A percentile compares a stretch with the other conserved stretches of the same genome.
Evolutionary conservation across 37 sponge, comb jelly and placozoan genomes (phyloP).

Genomic region (Aplysina aerophoba): DNA sequence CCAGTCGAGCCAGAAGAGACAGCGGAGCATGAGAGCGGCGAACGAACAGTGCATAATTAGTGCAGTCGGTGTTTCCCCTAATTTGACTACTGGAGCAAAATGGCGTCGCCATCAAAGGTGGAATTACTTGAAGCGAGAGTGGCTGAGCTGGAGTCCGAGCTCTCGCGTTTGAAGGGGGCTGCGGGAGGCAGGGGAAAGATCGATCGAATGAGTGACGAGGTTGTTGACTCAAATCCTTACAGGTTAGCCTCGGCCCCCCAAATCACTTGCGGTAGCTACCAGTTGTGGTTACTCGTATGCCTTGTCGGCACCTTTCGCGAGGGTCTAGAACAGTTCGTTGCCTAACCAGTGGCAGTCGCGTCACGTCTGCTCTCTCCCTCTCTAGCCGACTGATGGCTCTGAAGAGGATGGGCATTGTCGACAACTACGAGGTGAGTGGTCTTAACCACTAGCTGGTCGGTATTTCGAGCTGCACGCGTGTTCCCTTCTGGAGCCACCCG

Average conservation of each 20-base stretch:
- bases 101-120: constrained; percentile 1
- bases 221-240: constrained; percentile 93
- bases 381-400: constrained; percentile 97
- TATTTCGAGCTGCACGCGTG: neutral
- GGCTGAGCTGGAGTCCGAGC: neutral
- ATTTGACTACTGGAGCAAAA: neutral
- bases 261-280: no score
- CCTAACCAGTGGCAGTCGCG: neutral
- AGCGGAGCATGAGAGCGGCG: no score
- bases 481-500: neutral
- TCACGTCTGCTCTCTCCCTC: neutral
- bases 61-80: no score
- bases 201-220: constrained; percentile 82
- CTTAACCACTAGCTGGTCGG: neutral
- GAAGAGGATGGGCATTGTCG: constrained; percentile 96
- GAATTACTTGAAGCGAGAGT: constrained; percentile 7
- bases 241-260: constrained; percentile 43
- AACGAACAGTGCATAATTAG: no score
- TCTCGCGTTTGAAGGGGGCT: neutral
- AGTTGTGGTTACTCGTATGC: no score
- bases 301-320: no score
- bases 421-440: constrained; percentile 78
- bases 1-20: no score
- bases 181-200: constrained; percentile 53
- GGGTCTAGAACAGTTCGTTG: neutral